These are phyloP conservation scores for Dreissena polymorpha DNA, from an alignment of 1,140 invertebrate species.

Conservation along the genomic window DNA sequence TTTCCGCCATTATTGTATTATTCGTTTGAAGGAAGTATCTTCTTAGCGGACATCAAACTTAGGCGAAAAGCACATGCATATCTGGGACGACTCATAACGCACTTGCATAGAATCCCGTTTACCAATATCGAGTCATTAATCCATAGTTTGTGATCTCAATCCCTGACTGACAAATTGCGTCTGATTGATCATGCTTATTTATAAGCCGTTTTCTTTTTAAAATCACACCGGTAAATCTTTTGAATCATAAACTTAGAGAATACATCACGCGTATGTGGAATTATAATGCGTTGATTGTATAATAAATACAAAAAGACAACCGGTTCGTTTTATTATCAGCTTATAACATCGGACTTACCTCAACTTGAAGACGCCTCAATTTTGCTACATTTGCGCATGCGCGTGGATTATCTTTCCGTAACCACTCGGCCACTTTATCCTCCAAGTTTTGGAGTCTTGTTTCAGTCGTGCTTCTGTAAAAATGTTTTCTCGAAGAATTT, in stretches of 20 bases:
- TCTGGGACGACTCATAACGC: too few relatives aligned
- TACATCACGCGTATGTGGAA: not conserved
- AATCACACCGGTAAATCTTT: not conserved
- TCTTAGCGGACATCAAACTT: too few relatives aligned
- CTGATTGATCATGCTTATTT: not conserved
- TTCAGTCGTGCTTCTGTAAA: conserved; percentile 55
- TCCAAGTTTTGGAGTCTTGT: conserved; percentile 61
- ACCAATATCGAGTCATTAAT: too few relatives aligned
- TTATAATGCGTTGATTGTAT: not conserved
- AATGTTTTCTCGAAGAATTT: conserved; percentile 24
- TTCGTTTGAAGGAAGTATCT: too few relatives aligned
- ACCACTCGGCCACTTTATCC: conserved; percentile 64
- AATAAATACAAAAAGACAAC: not conserved
- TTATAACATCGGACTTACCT: conserved; percentile 48
- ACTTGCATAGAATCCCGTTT: too few relatives aligned
- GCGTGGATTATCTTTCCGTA: conserved; percentile 66
- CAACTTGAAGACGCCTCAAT: conserved; percentile 59
- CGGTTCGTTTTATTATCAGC: not conserved
- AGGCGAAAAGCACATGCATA: too few relatives aligned
- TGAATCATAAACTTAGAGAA: not conserved
- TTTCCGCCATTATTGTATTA: too few relatives aligned
- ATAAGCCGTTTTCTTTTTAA: not conserved
- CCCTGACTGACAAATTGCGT: too few relatives aligned
- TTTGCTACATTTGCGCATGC: conserved; percentile 62
- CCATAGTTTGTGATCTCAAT: too few relatives aligned